Conservation (phyloP, 2,888 invertebrate genomes). For the Epinotia bilunana region DNA sequence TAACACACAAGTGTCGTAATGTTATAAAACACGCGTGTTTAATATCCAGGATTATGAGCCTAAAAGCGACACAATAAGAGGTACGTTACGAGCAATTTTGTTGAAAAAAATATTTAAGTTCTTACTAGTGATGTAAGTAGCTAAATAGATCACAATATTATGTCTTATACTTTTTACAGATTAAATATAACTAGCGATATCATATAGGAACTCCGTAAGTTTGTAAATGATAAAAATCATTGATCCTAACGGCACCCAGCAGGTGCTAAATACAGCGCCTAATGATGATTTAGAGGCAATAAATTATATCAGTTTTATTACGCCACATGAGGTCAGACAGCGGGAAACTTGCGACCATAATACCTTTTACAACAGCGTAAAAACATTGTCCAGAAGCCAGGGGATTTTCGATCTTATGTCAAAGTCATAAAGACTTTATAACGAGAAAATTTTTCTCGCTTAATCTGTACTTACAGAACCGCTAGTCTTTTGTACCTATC, state of each 20-base stretch:
- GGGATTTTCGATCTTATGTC: neutral
- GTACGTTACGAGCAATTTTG: too few relatives aligned
- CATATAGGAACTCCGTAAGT: neutral
- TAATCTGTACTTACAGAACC: constrained; percentile 1
- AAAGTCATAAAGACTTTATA: neutral
- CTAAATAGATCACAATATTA: neutral
- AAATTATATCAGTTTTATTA: constrained; percentile 35
- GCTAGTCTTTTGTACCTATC: neutral
- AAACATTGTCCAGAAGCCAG: neutral
- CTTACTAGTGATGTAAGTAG: too few relatives aligned
- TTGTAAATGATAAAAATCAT: constrained; percentile 21
- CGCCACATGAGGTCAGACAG: constrained; percentile 24
- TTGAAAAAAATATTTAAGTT: too few relatives aligned
- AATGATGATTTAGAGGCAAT: constrained; percentile 42
- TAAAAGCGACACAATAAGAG: too few relatives aligned
- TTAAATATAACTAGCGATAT: neutral
- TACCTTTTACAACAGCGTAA: neutral
- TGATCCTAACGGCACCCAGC: constrained; percentile 24
- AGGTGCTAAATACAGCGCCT: constrained; percentile 30
- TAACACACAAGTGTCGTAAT: too few relatives aligned
- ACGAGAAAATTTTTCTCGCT: neutral
- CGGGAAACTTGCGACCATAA: constrained; percentile 5
- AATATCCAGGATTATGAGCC: too few relatives aligned
- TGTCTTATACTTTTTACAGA: neutral
- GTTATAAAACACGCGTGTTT: too few relatives aligned